A percentile compares a stretch with the other conserved stretches of the same genome.
Evolutionary conservation across 1,140 invertebrate genomes (phyloP).

Genomic region (Leptopilina boulardi): DNA sequence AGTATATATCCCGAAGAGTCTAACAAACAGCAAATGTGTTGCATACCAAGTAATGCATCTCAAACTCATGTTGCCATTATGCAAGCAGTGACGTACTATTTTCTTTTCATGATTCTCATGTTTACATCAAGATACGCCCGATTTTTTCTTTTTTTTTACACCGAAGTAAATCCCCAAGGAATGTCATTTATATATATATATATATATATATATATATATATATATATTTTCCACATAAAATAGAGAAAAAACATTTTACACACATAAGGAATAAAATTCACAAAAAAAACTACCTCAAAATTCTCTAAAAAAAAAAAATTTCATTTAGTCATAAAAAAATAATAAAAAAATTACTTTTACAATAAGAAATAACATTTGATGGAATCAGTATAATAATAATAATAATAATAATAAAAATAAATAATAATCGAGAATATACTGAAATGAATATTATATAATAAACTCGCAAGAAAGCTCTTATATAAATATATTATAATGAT

Average conservation of each 20-base stretch:
- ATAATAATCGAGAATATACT: not conserved
- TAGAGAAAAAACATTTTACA: not conserved
- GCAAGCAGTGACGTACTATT: constrained; percentile 20
- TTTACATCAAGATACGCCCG: constrained; percentile 11
- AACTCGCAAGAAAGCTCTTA: not conserved
- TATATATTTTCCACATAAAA: not conserved
- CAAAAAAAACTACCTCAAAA: no score
- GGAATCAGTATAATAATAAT: no score
- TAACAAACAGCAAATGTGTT: constrained; percentile 3
- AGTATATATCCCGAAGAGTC: not conserved
- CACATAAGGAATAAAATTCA: not conserved
- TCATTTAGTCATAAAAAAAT: no score
- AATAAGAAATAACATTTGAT: no score
- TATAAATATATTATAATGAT: not conserved
- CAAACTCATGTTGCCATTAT: constrained; percentile 11
- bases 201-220: no score
- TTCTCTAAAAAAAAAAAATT: no score
- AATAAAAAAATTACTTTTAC: not conserved
- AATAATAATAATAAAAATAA: not conserved
- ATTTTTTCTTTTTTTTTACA: not conserved
- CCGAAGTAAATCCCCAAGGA: not conserved
- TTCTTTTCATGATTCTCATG: constrained; percentile 27
- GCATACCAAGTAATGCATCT: constrained; percentile 16
- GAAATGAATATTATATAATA: not conserved
- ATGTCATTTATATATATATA: not conserved